Conservation (phyloP, 1,140 invertebrate species). For the Leptoteleia sp. region DNA sequence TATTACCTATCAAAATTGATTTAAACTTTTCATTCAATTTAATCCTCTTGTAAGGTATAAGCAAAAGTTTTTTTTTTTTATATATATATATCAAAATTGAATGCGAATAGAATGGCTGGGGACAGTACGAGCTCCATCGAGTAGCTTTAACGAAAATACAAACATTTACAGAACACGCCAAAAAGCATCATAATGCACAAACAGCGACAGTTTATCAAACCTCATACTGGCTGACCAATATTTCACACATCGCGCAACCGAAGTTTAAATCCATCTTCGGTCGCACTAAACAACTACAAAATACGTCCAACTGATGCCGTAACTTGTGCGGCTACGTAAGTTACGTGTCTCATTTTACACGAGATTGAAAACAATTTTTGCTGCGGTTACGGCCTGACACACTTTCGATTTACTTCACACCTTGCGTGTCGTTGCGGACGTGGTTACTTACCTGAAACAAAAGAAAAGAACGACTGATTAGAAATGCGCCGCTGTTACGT, state of each 20-base stretch:
- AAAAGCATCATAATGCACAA: too few relatives aligned
- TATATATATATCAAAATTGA: too few relatives aligned
- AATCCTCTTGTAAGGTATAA: too few relatives aligned
- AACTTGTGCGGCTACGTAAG: conserved; percentile 33
- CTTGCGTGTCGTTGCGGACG: not conserved
- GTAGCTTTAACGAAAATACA: too few relatives aligned
- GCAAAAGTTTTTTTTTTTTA: too few relatives aligned
- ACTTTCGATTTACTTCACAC: conserved; percentile 49
- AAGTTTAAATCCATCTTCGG: conserved; percentile 28
- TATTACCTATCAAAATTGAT: too few relatives aligned
- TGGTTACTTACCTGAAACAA: conserved; percentile 66
- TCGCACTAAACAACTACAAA: conserved; percentile 17
- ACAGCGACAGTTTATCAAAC: conserved; percentile 16
- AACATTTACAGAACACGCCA: too few relatives aligned
- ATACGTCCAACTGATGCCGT: conserved; percentile 6
- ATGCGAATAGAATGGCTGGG: too few relatives aligned
- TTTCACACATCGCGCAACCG: conserved; percentile 3
- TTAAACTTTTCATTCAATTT: too few relatives aligned
- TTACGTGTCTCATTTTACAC: conserved; percentile 50
- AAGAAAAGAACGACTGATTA: conserved; percentile 52
- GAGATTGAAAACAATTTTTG: conserved; percentile 62
- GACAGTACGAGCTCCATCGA: too few relatives aligned
- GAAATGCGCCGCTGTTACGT: conserved; percentile 7
- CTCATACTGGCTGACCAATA: not conserved
- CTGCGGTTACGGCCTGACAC: conserved; percentile 46